phyloP scores from a whole-genome alignment of 2,888 invertebrate genomes.

The Calephelis perditalis region DNA sequence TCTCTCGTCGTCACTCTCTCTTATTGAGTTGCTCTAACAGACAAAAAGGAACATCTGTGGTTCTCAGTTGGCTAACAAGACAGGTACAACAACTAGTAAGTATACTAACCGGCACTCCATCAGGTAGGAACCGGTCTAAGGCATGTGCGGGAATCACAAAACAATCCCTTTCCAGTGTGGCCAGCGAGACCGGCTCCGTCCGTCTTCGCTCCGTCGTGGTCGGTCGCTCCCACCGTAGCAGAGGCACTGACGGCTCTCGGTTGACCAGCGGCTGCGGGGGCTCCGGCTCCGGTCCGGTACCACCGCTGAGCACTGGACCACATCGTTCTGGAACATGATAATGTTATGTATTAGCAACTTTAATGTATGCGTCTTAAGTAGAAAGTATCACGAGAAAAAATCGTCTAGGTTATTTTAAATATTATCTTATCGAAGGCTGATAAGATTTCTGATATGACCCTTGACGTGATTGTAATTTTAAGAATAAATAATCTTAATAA shows the following conservation, averaged over 20 bases:
- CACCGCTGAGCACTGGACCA: conserved; percentile 82
- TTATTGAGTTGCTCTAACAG: too few relatives aligned
- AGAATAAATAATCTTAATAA: too few relatives aligned
- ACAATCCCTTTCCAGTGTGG: conserved; percentile 92
- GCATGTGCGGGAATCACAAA: conserved; percentile 95
- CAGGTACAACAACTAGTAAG: neutral
- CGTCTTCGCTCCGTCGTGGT: conserved; percentile 63
- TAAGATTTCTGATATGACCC: too few relatives aligned
- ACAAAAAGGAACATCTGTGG: neutral
- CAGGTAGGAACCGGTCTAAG: conserved; percentile 91
- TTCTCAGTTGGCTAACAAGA: neutral
- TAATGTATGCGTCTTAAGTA: too few relatives aligned
- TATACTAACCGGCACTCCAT: conserved; percentile 88
- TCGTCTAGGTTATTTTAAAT: too few relatives aligned
- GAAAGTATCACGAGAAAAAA: too few relatives aligned
- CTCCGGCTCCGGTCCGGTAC: conserved; percentile 81
- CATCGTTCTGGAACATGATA: conserved; percentile 80
- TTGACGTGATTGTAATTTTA: too few relatives aligned
- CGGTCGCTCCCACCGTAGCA: conserved; percentile 68
- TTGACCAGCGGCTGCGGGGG: conserved; percentile 85
- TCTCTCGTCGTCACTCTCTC: too few relatives aligned
- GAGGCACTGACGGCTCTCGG: conserved; percentile 81
- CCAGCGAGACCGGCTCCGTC: conserved; percentile 86
- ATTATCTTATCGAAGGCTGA: too few relatives aligned
- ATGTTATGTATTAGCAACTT: too few relatives aligned